Evolutionary conservation across 2,888 invertebrate species (phyloP), one percentile per base, ranked within the genome.

Genomic region (Cancer borealis): DNA sequence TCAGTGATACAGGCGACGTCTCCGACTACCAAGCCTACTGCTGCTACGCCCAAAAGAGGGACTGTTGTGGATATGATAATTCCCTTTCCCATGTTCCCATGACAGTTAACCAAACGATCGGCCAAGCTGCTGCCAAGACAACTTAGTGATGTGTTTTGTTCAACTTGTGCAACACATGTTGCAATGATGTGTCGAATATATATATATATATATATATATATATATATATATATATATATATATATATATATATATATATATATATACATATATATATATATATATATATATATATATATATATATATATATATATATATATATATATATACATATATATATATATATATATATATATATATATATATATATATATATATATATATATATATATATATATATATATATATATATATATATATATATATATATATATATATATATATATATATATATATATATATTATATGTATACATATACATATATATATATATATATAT

Each of bases 211-310:
- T 91, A 93, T 84, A 93, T 91, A 89, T 49, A 93, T 89, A 93
- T 46, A 93, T 89, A 93, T 46, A 93, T 89, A 93, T 46, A 93
- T 89, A 89, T 66, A 92, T 88, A 92, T 54, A 92, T 88, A 92
- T 54, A 84, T 88, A 92, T 54, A 92, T 87, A 92, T 54, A 92
- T 88, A 92, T 54, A 92, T 88, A 92, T 84, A 92, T 45, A 88
- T 46, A 92, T 46, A 92, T 46, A 87, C n/a, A 92, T 26, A 92
- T 45, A 92, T 46, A 92, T 45, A 92, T 46, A 91, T 73, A 39
- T 21, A 66, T 17, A 66, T 66, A 91, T 30, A 91, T 30, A 91
- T 66, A 39, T 39, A 39, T 39, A 39, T 39, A 39, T 39, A 39
- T 39, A 39, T 39, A 39, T 39, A 39, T 39, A 39, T 39, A 39